Evolutionary conservation across 2,888 invertebrate species (phyloP).

Genomic region (Cremastinae sp.): DNA sequence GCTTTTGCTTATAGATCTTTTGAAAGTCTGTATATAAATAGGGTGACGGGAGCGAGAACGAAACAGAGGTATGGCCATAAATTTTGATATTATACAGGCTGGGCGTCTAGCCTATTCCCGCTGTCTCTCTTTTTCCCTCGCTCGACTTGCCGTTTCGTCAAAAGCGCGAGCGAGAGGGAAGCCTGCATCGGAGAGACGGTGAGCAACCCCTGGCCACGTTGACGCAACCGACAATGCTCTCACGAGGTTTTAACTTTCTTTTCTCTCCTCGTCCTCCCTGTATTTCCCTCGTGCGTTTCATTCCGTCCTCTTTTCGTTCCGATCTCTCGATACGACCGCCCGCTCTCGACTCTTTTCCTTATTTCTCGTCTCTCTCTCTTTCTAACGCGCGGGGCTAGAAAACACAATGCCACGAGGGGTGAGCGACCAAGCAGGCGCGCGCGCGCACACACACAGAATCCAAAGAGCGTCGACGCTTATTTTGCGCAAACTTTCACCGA

Average conservation of each 20-base stretch:
- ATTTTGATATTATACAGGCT: conserved; percentile 79
- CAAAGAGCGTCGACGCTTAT: conserved; percentile 63
- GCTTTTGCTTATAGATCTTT: conserved; percentile 27
- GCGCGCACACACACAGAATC: conserved; percentile 23
- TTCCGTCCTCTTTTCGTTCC: conserved; percentile 64
- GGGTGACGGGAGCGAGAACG: conserved; percentile 39
- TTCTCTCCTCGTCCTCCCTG: conserved; percentile 65
- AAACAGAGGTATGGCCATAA: conserved; percentile 72
- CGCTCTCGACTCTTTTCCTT: conserved; percentile 48
- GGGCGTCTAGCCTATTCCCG: conserved; percentile 52
- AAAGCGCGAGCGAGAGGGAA: conserved; percentile 32
- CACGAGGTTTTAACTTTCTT: conserved; percentile 75
- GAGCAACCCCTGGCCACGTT: conserved; percentile 66
- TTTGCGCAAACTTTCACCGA: conserved; percentile 78
- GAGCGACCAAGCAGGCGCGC: conserved; percentile 2
- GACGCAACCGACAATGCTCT: conserved; percentile 78
- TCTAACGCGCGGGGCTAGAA: conserved; percentile 18
- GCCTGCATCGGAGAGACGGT: conserved; percentile 37
- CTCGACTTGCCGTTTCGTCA: conserved; percentile 27
- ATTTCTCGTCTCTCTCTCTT: conserved; percentile 20
- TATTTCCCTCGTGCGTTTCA: conserved; percentile 64
- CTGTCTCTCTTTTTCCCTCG: conserved; percentile 35
- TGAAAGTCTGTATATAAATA: conserved; percentile 5
- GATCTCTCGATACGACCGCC: conserved; percentile 29
- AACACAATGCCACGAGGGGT: conserved; percentile 65